Evolutionary conservation across 2,797 vertebrate genomes (phyloP).

Genomic region (Notamacropus eugenii): DNA sequence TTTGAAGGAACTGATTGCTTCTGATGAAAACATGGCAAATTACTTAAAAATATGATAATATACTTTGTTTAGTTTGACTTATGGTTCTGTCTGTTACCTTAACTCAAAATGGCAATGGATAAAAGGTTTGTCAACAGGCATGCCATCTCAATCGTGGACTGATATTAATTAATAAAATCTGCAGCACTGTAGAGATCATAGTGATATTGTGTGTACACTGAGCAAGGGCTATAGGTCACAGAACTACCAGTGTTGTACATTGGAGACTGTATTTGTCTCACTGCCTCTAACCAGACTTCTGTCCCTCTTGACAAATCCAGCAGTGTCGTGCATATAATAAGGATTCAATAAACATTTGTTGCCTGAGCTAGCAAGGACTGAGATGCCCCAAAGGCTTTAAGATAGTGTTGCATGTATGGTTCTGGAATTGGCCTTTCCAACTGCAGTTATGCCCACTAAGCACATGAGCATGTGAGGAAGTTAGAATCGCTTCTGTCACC

Average conservation of each 20-base stretch:
- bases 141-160: neutral
- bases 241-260: neutral
- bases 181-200: neutral
- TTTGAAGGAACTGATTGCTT: neutral
- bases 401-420: neutral
- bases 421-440: neutral
- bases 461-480: neutral
- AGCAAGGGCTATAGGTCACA: neutral
- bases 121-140: neutral
- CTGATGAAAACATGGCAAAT: neutral
- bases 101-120: conserved; percentile 46
- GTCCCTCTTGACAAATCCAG: neutral
- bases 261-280: neutral
- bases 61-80: neutral
- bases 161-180: conserved; percentile 27
- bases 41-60: neutral
- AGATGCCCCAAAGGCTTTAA: conserved; percentile 25
- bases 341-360: neutral
- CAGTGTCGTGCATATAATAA: neutral
- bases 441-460: neutral
- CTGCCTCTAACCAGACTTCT: neutral
- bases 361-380: conserved; percentile 24
- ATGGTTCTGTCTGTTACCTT: neutral
- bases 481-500: neutral
- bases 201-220: neutral